phyloP scores from a whole-genome alignment of 2,888 invertebrate species.

The Hydrotaea diabolus region DNA sequence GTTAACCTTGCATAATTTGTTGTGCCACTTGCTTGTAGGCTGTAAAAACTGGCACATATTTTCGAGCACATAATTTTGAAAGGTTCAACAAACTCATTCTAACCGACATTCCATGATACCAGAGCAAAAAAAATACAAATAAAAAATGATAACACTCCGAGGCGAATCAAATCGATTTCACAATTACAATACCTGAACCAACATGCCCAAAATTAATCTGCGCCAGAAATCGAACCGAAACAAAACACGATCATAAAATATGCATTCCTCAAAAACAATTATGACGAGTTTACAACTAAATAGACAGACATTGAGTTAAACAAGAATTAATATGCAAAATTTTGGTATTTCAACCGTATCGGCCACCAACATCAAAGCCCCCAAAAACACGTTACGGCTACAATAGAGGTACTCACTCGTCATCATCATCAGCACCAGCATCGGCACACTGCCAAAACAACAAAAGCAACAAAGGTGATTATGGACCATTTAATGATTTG shows the following conservation, averaged over 20 bases:
- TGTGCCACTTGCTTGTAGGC: background rate
- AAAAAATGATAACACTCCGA: background rate
- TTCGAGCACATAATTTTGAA: background rate
- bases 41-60: background rate
- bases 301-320: background rate
- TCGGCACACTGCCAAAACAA: background rate
- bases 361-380: background rate
- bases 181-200: background rate
- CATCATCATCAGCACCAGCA: background rate
- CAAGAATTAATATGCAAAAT: constrained; percentile 8
- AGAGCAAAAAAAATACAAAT: background rate
- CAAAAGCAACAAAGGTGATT: background rate
- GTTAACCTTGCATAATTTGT: background rate
- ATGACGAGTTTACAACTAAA: constrained; percentile 5
- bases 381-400: background rate
- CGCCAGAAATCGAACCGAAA: background rate
- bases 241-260: background rate
- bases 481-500: background rate
- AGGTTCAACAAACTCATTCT: constrained; percentile 24
- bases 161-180: background rate
- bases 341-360: background rate
- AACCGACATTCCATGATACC: constrained; percentile 9
- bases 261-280: constrained; percentile 5
- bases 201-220: background rate
- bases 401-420: background rate